Evolutionary conservation across 2,888 invertebrate genomes (phyloP), one percentile per base, ranked within the genome.

Genomic region (Caradrina kadenii): DNA sequence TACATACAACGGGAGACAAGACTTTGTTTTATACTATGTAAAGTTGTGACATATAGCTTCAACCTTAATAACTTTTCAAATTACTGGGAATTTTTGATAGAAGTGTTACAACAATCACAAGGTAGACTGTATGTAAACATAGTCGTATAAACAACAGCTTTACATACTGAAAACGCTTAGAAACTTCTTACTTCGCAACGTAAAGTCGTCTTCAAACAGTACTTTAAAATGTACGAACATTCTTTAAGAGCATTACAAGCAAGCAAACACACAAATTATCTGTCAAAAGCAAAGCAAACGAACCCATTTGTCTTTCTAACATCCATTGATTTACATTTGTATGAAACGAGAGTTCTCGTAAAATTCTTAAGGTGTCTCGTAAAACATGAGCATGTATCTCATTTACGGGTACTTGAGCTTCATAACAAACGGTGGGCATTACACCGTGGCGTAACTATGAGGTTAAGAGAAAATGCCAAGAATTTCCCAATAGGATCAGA

Each of bases 341-440:
- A 54, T 63, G 60, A 63, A 77, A 76, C 79, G 73, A 79, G 76
- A 72, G 80, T 81, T 77, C 86, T 87, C 88, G 84, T 91, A 89
- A 91, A 89, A 90, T 87, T 85, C 86, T 86, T 70, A 73, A 86
- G 82, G 78, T 72, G 84, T 84, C 87, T 87, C 89, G 81, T 90
- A 89, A 91, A 92, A 89, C 81, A 87, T 64, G 85, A 81, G 78
- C 83, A 84, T 87, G 86, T 87, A 88, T 89, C 88, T 89, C 88
- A 88, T 91, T 91, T 89, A 91, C 88, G 88, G 84, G 80, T 75
- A 86, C 89, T 90, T 89, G 87, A 88, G 76, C 82, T 80, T 75
- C 73, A 69, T 83, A 87, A 88, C 86, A 86, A 87, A 80, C 66
- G 75, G 59, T 7, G 8, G 35, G n/a, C 58, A 22, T 88, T 56